Percentiles rank a stretch among this genome's conserved stretches.
These are phyloP conservation scores for Lethrus apterus DNA, from an alignment of 1,140 invertebrate species.

Conservation along the genomic window DNA sequence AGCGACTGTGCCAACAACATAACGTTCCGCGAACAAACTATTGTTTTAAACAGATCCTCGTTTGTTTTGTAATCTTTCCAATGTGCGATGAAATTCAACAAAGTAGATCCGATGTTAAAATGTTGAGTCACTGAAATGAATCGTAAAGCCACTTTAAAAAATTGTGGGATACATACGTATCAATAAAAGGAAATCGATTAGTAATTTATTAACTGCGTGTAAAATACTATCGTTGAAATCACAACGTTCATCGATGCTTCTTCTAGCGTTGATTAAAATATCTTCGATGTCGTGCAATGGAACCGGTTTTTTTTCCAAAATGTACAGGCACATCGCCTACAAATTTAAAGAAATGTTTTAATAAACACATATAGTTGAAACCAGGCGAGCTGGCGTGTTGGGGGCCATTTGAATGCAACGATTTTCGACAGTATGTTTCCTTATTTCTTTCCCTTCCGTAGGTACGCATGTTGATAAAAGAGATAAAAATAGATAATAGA, in stretches of 20 bases:
- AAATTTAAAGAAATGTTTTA: slow-evolving; percentile 16
- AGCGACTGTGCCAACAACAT: slow-evolving; percentile 19
- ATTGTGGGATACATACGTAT: slow-evolving; percentile 23
- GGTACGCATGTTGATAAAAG: no score
- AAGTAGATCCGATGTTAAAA: neutral
- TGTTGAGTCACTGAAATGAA: slow-evolving; percentile 10
- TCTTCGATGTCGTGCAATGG: neutral
- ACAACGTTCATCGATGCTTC: slow-evolving; percentile 22
- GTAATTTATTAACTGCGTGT: slow-evolving; percentile 14
- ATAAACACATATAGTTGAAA: no score
- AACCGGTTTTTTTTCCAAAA: slow-evolving; percentile 11
- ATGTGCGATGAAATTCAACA: neutral
- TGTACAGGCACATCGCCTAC: slow-evolving; percentile 19
- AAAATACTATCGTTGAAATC: slow-evolving; percentile 29
- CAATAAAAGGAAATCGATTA: slow-evolving; percentile 29
- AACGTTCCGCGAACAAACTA: slow-evolving; percentile 29
- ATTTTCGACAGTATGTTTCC: no score
- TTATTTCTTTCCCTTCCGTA: no score
- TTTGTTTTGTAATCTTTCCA: slow-evolving; percentile 2
- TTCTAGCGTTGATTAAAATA: slow-evolving; percentile 19
- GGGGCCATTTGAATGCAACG: no score
- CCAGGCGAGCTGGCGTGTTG: no score
- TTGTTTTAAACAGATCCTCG: slow-evolving; percentile 24
- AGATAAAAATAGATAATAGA: no score
- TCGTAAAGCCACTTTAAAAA: neutral